A percentile compares a stretch with the other conserved stretches of the same genome.
phyloP scores from a whole-genome alignment of 1,140 invertebrate genomes.

The Drosophila neocordata region DNA sequence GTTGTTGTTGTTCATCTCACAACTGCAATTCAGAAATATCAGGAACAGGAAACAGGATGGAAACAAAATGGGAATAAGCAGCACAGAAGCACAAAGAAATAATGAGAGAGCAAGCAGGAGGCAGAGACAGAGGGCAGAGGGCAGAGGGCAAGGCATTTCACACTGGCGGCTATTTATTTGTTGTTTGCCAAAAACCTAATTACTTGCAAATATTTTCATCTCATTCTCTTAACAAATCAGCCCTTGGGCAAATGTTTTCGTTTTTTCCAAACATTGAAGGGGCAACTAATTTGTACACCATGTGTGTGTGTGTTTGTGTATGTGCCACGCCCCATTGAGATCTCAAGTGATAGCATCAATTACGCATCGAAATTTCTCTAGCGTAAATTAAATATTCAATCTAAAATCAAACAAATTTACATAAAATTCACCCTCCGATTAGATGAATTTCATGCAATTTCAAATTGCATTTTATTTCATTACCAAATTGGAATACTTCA shows the following conservation, averaged over 20 bases:
- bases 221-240: constrained; percentile 9
- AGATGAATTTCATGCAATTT: constrained; percentile 25
- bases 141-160: constrained; percentile 14
- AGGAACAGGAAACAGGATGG: constrained; percentile 46
- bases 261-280: background rate
- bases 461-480: constrained; percentile 50
- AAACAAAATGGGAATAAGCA: constrained; percentile 27
- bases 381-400: constrained; percentile 58
- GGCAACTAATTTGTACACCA: constrained; percentile 40
- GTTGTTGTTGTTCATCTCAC: constrained; percentile 32
- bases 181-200: constrained; percentile 68
- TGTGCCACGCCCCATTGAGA: constrained; percentile 55
- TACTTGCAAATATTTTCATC: constrained; percentile 68
- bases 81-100: constrained; percentile 34
- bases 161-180: constrained; percentile 29
- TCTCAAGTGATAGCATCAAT: constrained; percentile 69
- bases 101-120: background rate
- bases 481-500: constrained; percentile 70
- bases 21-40: constrained; percentile 44
- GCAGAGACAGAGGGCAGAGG: background rate
- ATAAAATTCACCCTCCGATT: constrained; percentile 42
- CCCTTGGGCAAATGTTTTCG: constrained; percentile 1
- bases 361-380: constrained; percentile 70
- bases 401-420: constrained; percentile 23
- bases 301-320: background rate